Conservation (phyloP, 2,888 invertebrate genomes). For the Chorisops tibialis region DNA sequence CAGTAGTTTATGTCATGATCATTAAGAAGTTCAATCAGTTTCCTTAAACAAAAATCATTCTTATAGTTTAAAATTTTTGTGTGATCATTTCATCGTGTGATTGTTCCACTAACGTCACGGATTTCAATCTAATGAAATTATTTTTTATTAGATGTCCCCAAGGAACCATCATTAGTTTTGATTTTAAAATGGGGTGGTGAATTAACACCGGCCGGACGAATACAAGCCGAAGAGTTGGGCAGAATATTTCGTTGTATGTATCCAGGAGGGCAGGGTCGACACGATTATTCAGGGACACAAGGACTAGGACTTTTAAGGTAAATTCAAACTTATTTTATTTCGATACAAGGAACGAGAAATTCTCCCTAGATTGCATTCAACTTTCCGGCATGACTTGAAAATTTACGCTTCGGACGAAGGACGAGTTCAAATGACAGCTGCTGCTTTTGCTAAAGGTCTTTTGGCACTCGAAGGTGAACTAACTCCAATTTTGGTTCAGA, state of each 20-base stretch:
- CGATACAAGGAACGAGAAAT: neutral
- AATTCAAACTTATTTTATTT: neutral
- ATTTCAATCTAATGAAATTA: conserved; percentile 24
- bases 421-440: conserved; percentile 99
- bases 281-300: conserved; percentile 89
- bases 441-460: conserved; percentile 97
- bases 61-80: neutral
- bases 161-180: conserved; percentile 90
- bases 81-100: neutral
- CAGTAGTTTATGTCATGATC: conserved; percentile 1
- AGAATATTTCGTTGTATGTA: conserved; percentile 99
- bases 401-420: conserved; percentile 99
- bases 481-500: conserved; percentile 97
- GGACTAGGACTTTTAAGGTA: conserved; percentile 86
- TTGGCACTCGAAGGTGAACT: conserved; percentile 96
- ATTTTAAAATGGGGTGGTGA: conserved; percentile 99
- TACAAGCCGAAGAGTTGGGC: conserved; percentile 96
- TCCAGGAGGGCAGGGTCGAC: conserved; percentile 93
- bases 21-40: neutral
- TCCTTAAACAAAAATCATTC: neutral
- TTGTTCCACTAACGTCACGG: neutral
- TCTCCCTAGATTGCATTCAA: conserved; percentile 75
- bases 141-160: conserved; percentile 65
- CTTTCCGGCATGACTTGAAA: conserved; percentile 97
- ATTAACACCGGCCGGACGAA: conserved; percentile 94